Evolutionary conservation across 2,888 invertebrate species (phyloP).

Genomic region (Gonocerus acuteangulatus): DNA sequence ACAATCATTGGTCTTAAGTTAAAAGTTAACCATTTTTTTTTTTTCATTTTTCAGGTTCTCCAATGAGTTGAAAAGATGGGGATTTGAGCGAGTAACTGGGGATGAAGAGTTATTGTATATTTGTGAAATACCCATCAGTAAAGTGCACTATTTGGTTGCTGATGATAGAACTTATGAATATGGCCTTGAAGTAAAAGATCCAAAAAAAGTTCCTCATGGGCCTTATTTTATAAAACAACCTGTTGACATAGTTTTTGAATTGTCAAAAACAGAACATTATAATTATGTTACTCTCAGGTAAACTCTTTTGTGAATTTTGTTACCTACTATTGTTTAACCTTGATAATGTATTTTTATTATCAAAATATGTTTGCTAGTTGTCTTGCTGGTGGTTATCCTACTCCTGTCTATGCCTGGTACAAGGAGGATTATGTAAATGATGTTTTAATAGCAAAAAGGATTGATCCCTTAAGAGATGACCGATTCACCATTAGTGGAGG

Average conservation of each 20-base stretch:
- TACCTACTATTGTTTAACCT: background rate
- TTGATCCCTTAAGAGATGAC: conserved; percentile 66
- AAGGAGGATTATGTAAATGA: conserved; percentile 80
- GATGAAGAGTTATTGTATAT: conserved; percentile 71
- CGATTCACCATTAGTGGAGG: conserved; percentile 87
- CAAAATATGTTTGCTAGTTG: conserved; percentile 51
- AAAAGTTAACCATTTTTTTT: background rate
- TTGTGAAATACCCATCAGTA: conserved; percentile 75
- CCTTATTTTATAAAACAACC: conserved; percentile 86
- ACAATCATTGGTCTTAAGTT: no score
- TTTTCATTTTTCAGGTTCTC: conserved; percentile 47
- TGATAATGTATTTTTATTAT: background rate
- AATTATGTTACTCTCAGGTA: conserved; percentile 66
- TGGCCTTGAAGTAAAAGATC: conserved; percentile 69
- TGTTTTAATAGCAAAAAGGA: conserved; percentile 59
- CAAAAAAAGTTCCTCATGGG: conserved; percentile 72
- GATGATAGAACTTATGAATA: conserved; percentile 77
- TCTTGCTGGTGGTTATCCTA: conserved; percentile 78
- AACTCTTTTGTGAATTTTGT: background rate
- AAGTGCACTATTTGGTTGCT: conserved; percentile 60
- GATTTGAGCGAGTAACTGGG: conserved; percentile 71
- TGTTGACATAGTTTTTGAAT: conserved; percentile 72
- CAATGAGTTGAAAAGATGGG: conserved; percentile 66
- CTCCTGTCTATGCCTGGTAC: conserved; percentile 84
- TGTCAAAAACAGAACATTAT: conserved; percentile 44